phyloP scores from a whole-genome alignment of 2,888 invertebrate genomes.

The Drosophila mimica region DNA sequence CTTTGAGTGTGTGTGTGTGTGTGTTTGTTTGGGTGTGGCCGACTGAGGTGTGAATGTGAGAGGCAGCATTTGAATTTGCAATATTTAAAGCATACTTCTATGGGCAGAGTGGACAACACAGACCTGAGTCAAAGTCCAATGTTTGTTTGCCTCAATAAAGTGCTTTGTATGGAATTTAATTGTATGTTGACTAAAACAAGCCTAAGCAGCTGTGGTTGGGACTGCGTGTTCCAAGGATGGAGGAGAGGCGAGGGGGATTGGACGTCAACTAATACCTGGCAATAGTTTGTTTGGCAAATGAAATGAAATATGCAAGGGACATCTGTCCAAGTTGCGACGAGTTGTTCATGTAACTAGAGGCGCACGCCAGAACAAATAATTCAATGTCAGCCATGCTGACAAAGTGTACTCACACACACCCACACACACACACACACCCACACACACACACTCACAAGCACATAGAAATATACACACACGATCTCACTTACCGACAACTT shows the following conservation, averaged over 20 bases:
- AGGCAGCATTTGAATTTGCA: constrained; percentile 42
- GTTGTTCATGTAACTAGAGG: constrained; percentile 42
- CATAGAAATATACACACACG: background rate
- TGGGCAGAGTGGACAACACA: constrained; percentile 4
- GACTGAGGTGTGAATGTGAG: constrained; percentile 37
- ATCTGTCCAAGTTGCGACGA: constrained; percentile 59
- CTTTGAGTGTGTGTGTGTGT: constrained; percentile 4
- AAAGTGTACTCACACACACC: constrained; percentile 35
- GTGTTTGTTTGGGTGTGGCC: background rate
- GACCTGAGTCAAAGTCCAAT: constrained; percentile 6
- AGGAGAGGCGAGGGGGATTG: background rate
- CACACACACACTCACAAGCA: background rate
- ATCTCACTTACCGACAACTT: constrained; percentile 92
- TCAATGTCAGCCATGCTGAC: constrained; percentile 57
- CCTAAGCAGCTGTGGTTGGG: constrained; percentile 5
- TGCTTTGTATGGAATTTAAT: constrained; percentile 62
- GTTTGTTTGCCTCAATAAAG: constrained; percentile 62
- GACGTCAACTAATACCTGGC: constrained; percentile 49
- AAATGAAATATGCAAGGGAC: constrained; percentile 75
- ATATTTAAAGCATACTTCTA: constrained; percentile 58
- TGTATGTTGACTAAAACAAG: constrained; percentile 48
- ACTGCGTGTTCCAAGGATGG: background rate
- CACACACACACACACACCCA: background rate
- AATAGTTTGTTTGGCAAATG: constrained; percentile 60
- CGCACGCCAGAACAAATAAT: constrained; percentile 57